A percentile compares a stretch with the other conserved stretches of the same genome.
Evolutionary conservation across 2,113 vertebrate species (phyloP).

Genomic region (Motacilla alba): DNA sequence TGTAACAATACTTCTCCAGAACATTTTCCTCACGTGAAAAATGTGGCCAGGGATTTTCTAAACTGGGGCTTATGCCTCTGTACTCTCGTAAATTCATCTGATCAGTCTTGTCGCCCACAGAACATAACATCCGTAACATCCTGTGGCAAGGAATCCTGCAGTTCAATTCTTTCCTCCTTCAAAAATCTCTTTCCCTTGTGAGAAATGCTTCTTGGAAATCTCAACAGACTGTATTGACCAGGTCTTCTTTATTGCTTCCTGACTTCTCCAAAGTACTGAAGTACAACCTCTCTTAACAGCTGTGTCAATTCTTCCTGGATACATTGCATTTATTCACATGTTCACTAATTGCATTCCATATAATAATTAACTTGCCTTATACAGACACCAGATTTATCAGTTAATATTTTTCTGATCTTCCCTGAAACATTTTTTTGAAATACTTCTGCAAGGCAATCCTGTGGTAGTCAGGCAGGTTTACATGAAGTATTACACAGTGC

Average conservation of each 20-base stretch:
- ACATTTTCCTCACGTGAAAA: neutral
- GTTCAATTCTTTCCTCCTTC: neutral
- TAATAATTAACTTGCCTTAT: neutral
- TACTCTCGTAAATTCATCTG: neutral
- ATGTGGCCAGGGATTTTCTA: neutral
- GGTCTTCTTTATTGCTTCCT: neutral
- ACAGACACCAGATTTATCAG: neutral
- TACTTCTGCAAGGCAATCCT: neutral
- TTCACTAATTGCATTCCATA: neutral
- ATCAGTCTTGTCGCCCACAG: neutral
- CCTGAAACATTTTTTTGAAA: neutral
- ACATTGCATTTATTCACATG: neutral
- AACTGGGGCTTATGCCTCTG: neutral
- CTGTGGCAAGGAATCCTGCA: neutral
- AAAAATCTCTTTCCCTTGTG: neutral
- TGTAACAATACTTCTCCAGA: neutral
- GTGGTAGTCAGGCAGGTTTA: neutral
- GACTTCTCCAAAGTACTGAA: neutral
- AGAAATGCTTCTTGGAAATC: neutral
- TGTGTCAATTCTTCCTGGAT: neutral
- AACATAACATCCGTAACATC: neutral
- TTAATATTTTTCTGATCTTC: neutral
- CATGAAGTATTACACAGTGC: neutral
- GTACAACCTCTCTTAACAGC: neutral
- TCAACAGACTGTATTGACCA: neutral